Conservation (phyloP, 23 tunicate species). For the Phallusia fumigata region DNA sequence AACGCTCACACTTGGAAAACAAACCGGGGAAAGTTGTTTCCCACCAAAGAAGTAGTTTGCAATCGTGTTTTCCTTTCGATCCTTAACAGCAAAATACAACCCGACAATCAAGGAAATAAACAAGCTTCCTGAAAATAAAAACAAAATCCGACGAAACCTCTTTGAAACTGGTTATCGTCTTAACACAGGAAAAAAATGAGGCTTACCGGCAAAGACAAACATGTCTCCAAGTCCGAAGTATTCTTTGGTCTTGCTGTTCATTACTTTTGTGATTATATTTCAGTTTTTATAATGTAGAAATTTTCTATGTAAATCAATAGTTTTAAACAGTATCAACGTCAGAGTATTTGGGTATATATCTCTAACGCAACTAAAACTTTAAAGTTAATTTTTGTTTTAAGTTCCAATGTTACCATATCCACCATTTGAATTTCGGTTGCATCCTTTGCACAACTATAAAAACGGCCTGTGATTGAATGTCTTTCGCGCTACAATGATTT, state of each 20-base stretch:
- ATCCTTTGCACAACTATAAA: no score
- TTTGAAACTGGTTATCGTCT: neutral
- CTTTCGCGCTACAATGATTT: no score
- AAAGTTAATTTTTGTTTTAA: no score
- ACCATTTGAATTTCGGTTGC: no score
- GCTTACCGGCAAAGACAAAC: neutral
- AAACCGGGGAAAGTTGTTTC: constrained; percentile 60
- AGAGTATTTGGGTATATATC: no score
- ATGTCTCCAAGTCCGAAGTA: neutral
- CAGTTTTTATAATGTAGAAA: no score
- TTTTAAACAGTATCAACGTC: no score
- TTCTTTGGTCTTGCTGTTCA: neutral
- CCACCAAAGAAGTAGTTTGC: constrained; percentile 61
- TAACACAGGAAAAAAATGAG: neutral
- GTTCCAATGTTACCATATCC: no score
- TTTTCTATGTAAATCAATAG: no score
- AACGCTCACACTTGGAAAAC: neutral
- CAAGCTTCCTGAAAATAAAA: constrained; percentile 14
- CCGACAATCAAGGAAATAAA: constrained; percentile 31
- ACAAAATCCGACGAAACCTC: neutral
- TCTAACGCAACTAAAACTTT: no score
- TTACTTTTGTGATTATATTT: no score
- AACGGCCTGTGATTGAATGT: no score
- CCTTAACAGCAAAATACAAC: constrained; percentile 37
- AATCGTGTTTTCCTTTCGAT: constrained; percentile 38